Evolutionary conservation across 2,797 vertebrate species (phyloP).

Genomic region (Hephaestus fuliginosus): DNA sequence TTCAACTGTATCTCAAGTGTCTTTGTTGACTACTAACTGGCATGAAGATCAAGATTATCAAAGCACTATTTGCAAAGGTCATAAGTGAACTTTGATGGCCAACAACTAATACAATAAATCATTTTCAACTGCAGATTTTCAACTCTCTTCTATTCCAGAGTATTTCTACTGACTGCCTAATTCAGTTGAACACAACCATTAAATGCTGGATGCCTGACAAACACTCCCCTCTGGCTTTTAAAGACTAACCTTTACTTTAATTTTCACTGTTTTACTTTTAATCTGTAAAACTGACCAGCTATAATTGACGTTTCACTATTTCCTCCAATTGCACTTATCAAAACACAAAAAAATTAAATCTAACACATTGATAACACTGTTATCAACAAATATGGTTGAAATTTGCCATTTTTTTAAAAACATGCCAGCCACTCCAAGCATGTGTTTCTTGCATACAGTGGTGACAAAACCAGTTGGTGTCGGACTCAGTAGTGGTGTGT

Average conservation of each 20-base stretch:
- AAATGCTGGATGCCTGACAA: not conserved
- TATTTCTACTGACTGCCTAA: not conserved
- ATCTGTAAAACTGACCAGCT: not conserved
- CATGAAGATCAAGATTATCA: not conserved
- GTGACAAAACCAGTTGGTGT: slow-evolving; percentile 73
- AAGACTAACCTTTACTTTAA: not conserved
- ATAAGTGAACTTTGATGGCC: not conserved
- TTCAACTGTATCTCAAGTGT: not conserved
- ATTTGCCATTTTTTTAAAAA: slow-evolving; percentile 13
- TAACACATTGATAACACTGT: not conserved
- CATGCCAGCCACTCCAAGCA: slow-evolving; percentile 25
- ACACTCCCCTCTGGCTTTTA: not conserved
- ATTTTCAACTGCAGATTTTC: not conserved
- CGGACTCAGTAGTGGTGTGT: slow-evolving; percentile 61
- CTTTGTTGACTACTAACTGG: too few relatives aligned
- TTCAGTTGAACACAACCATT: slow-evolving; percentile 1
- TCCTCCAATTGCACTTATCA: not conserved
- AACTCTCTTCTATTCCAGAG: not conserved
- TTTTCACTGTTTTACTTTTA: not conserved
- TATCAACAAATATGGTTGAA: slow-evolving; percentile 17
- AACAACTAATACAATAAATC: not conserved
- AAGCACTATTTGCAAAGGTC: not conserved
- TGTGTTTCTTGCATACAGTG: slow-evolving; percentile 48
- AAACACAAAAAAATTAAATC: too few relatives aligned
- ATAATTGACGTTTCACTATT: not conserved